Percentiles rank a stretch among this genome's conserved stretches.
Evolutionary conservation across 2,113 vertebrate genomes (phyloP).

Genomic region (Speoplatyrhinus poulsoni): DNA sequence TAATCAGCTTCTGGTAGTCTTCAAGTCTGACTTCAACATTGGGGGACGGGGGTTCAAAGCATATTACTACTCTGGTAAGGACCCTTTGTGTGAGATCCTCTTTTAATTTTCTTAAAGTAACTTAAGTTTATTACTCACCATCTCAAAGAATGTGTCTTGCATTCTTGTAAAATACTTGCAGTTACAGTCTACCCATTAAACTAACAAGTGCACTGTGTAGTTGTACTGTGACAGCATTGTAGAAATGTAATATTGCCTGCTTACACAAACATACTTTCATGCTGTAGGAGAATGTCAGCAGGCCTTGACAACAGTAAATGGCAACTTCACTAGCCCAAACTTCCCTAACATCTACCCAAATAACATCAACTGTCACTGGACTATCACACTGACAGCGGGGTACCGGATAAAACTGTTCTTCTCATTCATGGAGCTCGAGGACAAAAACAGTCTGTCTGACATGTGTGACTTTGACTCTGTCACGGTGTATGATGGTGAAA

Average conservation of each 20-base stretch:
- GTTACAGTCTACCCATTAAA: no score
- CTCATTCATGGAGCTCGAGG: slow-evolving; percentile 88
- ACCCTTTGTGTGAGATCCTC: neutral
- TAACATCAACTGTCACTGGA: slow-evolving; percentile 96
- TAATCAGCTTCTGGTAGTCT: slow-evolving; percentile 86
- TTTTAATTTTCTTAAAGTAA: neutral
- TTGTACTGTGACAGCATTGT: neutral
- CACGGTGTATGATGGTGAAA: slow-evolving; percentile 82
- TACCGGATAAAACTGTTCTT: slow-evolving; percentile 89
- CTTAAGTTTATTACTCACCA: no score
- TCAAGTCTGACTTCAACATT: slow-evolving; percentile 97
- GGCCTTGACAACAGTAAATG: slow-evolving; percentile 79
- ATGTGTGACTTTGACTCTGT: slow-evolving; percentile 90
- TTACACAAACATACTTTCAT: neutral
- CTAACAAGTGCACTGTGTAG: no score
- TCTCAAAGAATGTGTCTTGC: no score
- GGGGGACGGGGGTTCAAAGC: slow-evolving; percentile 94
- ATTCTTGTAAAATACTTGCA: no score
- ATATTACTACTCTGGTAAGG: slow-evolving; percentile 89
- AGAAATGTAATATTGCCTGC: neutral
- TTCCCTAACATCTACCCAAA: slow-evolving; percentile 94
- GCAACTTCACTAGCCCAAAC: slow-evolving; percentile 92
- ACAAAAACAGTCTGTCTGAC: slow-evolving; percentile 82
- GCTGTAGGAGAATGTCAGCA: slow-evolving; percentile 90
- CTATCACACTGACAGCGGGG: slow-evolving; percentile 74